Evolutionary conservation across 2,797 vertebrate genomes (phyloP), one percentile per base, ranked within the genome.

Genomic region (Gambusia yucatana): DNA sequence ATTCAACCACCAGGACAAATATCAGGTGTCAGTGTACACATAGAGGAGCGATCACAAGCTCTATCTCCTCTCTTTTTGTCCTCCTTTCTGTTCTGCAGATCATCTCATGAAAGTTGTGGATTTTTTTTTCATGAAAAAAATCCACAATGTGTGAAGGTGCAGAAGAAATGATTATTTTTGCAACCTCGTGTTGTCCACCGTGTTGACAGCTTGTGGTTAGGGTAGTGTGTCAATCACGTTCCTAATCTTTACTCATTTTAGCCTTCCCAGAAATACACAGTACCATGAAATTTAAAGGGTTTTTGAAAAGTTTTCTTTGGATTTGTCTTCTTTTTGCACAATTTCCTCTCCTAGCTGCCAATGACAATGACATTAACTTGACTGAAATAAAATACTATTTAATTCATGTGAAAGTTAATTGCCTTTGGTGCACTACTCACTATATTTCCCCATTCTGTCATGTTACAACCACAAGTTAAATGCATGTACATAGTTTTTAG

Each of bases 11-110:
- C 78, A 81, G 89, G 91, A 92, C 43, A 75, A 91, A 89, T 88
- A 96, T 95, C 95, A 95, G 93, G 92, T 94, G 93, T 95, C 94
- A 85, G 77, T 82, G 17, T 74, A 85, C 90, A 93, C 96, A 96
- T 95, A 87, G 95, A 95, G 95, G 93, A 96, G 92, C 89, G 30
- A 96, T 95, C 87, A 90, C 73, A 46, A 80, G 46, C 85, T 73
- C 84, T 80, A 75, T 84, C 82, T 81, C 77, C 74, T 83, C 30
- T 82, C 9, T 48, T 6, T 78, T 44, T 72, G 28, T 80, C 75
- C 9, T 1, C 74, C 77, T 80, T 72, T 84, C 75, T 59, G 82
- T 80, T 84, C 61, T 79, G 76, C 72, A 33, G 71, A 73, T 77
- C 48, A 48, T 55, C 77, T 84, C 36, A 52, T 55, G 9, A 30